Evolutionary conservation across 1,140 invertebrate genomes (phyloP), one percentile per base, ranked within the genome.

Genomic region (Brachionus paranguensis): DNA sequence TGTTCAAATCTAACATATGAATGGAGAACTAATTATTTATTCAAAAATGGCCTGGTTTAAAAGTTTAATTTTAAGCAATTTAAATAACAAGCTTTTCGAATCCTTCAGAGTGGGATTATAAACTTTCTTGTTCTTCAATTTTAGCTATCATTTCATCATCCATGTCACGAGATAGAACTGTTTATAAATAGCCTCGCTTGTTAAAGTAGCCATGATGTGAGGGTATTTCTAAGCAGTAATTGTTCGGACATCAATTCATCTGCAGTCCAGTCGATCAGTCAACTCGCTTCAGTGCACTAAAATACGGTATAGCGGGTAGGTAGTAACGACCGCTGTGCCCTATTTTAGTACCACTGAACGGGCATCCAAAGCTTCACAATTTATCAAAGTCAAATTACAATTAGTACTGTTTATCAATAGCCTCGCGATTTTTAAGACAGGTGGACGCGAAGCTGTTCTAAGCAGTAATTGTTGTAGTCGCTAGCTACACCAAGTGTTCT

Each of bases 371-470:
- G 4, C 17, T 78, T 20, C 5, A 37, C 20, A n/a, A 17, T 20
- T 27, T 33, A 14, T 47, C 14, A 47, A n/a, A 47, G 2, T 47
- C 11, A 11, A 29, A 29, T 55, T 45, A 29, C 74, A 43, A 70
- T 41, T 70, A 37, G 27, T 78, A 78, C 74, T 78, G 74, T 78
- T 78, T 78, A 78, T 27, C 50, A 78, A 78, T 78, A 78, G 74
- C 74, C 74, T 78, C 74, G 74, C 74, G 27, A 29, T 24, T 14
- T 29, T 29, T 1, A 29, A 78, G 12, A 43, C 6, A n/a, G 37
- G 29, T 78, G 45, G 53, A 7, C 43, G 65, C 65, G 65, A 41
- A 41, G 27, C 37, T 70, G n/a, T 70, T 70, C 37, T 78, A 78
- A 78, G 41, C 74, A 78, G 74, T 78, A 78, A 43, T 47, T 17